Percentiles rank a stretch among this genome's conserved stretches.
phyloP scores from a whole-genome alignment of 2,888 invertebrate genomes.

The Tinea pellionella region DNA sequence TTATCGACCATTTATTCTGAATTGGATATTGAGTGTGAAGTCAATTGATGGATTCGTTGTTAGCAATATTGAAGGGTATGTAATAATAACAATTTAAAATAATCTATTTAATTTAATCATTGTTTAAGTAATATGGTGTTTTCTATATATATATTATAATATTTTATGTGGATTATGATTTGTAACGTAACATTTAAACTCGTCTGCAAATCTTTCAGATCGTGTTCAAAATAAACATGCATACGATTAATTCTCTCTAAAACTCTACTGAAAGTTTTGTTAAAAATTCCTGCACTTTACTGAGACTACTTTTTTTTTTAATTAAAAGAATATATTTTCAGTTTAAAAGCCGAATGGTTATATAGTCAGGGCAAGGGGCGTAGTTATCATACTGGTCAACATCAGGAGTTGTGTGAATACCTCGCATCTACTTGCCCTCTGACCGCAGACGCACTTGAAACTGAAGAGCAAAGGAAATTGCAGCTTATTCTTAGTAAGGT shows the following conservation, averaged over 20 bases:
- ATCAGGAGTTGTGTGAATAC: slow-evolving; percentile 83
- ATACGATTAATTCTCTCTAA: too few relatives aligned
- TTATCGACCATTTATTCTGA: slow-evolving; percentile 91
- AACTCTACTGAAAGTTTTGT: too few relatives aligned
- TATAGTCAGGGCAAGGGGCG: slow-evolving; percentile 94
- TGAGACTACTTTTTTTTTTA: too few relatives aligned
- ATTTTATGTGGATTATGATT: too few relatives aligned
- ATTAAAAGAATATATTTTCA: slow-evolving; percentile 39
- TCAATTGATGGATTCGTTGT: slow-evolving; percentile 90
- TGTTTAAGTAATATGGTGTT: too few relatives aligned
- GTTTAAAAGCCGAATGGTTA: slow-evolving; percentile 94
- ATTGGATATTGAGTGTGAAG: slow-evolving; percentile 92
- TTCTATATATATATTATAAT: too few relatives aligned
- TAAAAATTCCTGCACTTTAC: too few relatives aligned
- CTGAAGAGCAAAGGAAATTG: slow-evolving; percentile 88
- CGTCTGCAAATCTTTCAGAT: too few relatives aligned
- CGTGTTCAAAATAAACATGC: too few relatives aligned
- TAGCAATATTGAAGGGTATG: slow-evolving; percentile 90
- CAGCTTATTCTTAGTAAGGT: slow-evolving; percentile 85
- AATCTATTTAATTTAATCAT: too few relatives aligned
- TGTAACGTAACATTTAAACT: too few relatives aligned
- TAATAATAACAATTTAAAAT: slow-evolving; percentile 14
- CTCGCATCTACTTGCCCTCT: slow-evolving; percentile 85
- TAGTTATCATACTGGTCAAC: slow-evolving; percentile 88
- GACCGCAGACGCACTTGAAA: slow-evolving; percentile 83